Evolutionary conservation across 1,140 invertebrate genomes (phyloP), one percentile per base, ranked within the genome.

Genomic region (Papilio polyxenes): DNA sequence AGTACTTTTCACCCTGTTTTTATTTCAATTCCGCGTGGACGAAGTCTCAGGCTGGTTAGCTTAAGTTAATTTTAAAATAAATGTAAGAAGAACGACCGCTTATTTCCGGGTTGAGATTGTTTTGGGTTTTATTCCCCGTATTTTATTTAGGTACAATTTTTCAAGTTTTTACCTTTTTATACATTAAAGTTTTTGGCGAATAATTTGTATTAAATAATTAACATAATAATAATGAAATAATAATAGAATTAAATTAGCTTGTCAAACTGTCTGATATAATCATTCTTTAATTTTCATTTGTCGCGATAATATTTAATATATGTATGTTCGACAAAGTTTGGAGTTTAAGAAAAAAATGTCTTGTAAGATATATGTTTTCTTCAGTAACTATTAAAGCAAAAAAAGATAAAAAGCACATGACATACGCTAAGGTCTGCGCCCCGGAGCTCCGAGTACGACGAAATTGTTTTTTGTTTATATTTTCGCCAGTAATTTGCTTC

Each of bases 401-500:
- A 31, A 44, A 44, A 44, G 40, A 44, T 44, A 0, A 44, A 44
- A 51, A 13, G 7, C 49, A 51, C 13, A 51, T 51, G 10, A 51
- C 49, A n/a, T 51, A 2, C 13, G 8, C 49, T 9, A 51, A 51
- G 8, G 49, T 51, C 49, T 11, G 2, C 49, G 10, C 49, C 13
- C 49, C 49, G 9, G 10, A 20, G 7, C 40, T 44, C 1, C 40
- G 40, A 44, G 40, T 44, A 44, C 8, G 56, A 59, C 17, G 56
- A 20, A 20, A 9, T 59, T 9, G 17, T 20, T 53, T 53, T 17
- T 59, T 59, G n/a, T 59, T 59, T 59, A 20, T 59, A 59, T 20
- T 59, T 77, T 56, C 49, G 17, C 53, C 49, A 77, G 48, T 53
- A 77, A 51, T 72, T 72, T 72, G 48, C 9, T 49, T n/a, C 49